phyloP scores from a whole-genome alignment of 2,113 vertebrate species.

The Hassar affinis region DNA sequence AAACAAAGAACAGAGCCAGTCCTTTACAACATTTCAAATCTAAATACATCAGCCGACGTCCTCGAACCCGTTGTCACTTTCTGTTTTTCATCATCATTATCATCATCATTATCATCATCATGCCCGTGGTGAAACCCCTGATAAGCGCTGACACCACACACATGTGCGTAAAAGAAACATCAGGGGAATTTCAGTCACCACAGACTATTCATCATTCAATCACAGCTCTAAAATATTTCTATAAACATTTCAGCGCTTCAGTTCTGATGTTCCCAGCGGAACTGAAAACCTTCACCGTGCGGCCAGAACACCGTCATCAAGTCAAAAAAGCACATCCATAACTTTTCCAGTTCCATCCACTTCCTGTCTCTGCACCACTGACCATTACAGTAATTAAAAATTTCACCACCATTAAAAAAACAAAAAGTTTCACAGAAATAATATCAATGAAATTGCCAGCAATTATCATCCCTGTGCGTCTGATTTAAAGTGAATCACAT shows the following conservation, averaged over 20 bases:
- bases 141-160: neutral
- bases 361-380: neutral
- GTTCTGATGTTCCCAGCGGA: neutral
- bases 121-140: neutral
- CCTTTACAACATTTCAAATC: neutral
- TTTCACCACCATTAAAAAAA: constrained; percentile 8
- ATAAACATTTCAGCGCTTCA: neutral
- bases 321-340: constrained; percentile 13
- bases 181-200: neutral
- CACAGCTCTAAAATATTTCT: neutral
- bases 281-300: neutral
- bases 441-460: constrained; percentile 31
- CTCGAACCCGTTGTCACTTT: neutral
- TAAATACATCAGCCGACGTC: neutral
- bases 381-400: neutral
- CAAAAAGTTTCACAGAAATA: neutral
- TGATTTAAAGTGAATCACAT: neutral
- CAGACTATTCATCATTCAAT: neutral
- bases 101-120: neutral
- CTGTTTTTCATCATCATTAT: neutral
- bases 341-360: neutral
- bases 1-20: neutral
- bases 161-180: neutral
- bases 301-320: neutral
- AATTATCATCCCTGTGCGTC: constrained; percentile 12